These are phyloP conservation scores for Portunus trituberculatus DNA, from an alignment of 1,140 invertebrate genomes.

Conservation along the genomic window DNA sequence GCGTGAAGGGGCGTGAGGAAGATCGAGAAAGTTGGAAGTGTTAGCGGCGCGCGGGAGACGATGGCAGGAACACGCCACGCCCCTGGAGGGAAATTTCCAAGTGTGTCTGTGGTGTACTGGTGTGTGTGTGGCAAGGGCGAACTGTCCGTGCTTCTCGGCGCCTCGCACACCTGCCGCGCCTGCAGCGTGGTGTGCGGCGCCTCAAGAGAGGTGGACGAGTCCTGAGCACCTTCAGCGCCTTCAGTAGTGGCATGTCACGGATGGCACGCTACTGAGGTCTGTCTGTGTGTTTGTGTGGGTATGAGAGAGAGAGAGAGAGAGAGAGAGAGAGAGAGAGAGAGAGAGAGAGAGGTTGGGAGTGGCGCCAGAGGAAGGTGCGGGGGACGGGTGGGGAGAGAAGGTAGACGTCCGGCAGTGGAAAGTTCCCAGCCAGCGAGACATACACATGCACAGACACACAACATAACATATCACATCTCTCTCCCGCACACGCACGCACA, in stretches of 20 bases:
- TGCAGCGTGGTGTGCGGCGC: too few relatives aligned
- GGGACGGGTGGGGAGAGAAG: not conserved
- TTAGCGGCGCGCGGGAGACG: too few relatives aligned
- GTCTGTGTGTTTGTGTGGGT: too few relatives aligned
- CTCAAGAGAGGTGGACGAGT: not conserved
- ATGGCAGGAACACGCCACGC: too few relatives aligned
- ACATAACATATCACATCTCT: not conserved
- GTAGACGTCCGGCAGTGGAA: slow-evolving; percentile 35
- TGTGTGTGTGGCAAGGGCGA: too few relatives aligned
- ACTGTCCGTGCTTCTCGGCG: too few relatives aligned
- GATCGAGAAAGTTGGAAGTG: too few relatives aligned
- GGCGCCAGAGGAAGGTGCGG: too few relatives aligned
- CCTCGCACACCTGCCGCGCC: too few relatives aligned
- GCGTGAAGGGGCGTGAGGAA: too few relatives aligned
- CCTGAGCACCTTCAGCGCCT: not conserved
- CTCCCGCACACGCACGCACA: not conserved
- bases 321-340: slow-evolving; percentile 39
- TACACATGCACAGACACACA: slow-evolving; percentile 13
- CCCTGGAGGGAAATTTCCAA: too few relatives aligned
- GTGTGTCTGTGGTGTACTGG: too few relatives aligned
- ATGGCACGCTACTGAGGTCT: not conserved
- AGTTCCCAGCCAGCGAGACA: slow-evolving; percentile 28
- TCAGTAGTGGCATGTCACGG: not conserved
- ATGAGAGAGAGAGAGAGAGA: not conserved
- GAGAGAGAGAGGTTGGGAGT: slow-evolving; percentile 28